Percentiles rank a stretch among this genome's conserved stretches.
Conservation (phyloP, 2,797 vertebrate genomes). For the Tamandua tetradactyla region DNA sequence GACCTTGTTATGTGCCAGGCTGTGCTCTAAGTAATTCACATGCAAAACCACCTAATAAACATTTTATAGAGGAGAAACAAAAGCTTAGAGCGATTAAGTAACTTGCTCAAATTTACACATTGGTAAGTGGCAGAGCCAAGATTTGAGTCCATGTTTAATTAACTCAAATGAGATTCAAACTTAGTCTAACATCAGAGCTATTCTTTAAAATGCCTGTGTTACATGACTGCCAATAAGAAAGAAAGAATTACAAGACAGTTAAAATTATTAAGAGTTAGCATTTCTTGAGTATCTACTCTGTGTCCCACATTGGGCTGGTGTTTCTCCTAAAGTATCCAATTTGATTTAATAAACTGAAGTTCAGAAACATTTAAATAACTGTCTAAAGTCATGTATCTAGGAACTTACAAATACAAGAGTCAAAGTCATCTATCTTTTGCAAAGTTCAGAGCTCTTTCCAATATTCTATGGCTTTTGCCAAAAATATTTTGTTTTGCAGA, state of each 20-base stretch:
- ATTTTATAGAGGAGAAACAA: not conserved
- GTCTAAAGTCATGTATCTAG: not conserved
- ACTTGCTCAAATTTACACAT: not conserved
- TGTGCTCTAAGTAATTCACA: not conserved
- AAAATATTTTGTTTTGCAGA: not conserved
- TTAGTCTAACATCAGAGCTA: not conserved
- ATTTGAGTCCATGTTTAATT: not conserved
- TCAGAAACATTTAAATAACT: constrained; percentile 8
- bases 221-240: not conserved
- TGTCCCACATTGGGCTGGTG: not conserved
- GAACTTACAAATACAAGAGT: not conserved
- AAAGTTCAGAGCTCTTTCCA: not conserved
- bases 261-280: not conserved
- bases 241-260: not conserved
- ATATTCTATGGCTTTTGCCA: not conserved
- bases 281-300: not conserved
- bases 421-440: not conserved
- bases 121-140: not conserved
- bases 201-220: not conserved
- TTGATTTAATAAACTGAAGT: not conserved
- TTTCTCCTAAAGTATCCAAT: not conserved
- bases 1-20: not conserved
- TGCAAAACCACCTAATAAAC: not conserved
- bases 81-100: not conserved
- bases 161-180: not conserved